Percentiles rank a stretch among this genome's conserved stretches.
phyloP scores from a whole-genome alignment of 30 jellyfish, hydroid and myxozoan genomes.

The Aurelia aurita region DNA sequence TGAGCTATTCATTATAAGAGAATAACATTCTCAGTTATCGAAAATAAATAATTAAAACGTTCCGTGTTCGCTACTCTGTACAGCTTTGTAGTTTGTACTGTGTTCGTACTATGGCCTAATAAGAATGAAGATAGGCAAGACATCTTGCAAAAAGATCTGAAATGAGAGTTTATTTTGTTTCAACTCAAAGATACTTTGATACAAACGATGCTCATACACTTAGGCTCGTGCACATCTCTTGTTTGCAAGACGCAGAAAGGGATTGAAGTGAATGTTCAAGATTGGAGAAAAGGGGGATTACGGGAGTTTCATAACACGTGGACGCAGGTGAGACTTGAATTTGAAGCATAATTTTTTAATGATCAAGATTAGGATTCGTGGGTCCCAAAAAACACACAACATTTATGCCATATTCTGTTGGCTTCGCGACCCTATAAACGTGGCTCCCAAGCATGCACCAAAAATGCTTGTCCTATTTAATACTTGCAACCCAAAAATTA shows the following conservation, averaged over 20 bases:
- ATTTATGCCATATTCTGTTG: too few relatives aligned
- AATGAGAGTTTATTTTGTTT: neutral
- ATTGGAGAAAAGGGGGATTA: conserved; percentile 20
- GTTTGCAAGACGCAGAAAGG: conserved; percentile 15
- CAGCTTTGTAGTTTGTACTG: too few relatives aligned
- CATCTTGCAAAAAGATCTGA: neutral
- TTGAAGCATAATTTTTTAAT: too few relatives aligned
- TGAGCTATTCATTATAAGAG: conserved; percentile 11
- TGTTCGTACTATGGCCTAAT: too few relatives aligned
- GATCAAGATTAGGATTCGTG: too few relatives aligned
- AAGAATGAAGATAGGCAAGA: neutral
- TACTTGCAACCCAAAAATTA: too few relatives aligned
- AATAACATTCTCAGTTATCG: neutral
- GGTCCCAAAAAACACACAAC: too few relatives aligned
- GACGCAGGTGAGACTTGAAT: conserved; percentile 15
- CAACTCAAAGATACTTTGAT: neutral
- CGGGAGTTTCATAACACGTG: neutral
- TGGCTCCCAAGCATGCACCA: too few relatives aligned
- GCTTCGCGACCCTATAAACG: too few relatives aligned
- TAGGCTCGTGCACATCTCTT: conserved; percentile 37
- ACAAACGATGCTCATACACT: conserved; percentile 33
- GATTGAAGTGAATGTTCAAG: conserved; percentile 16
- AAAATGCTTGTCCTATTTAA: too few relatives aligned
- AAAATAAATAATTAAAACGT: conserved; percentile 21
- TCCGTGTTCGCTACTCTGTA: conserved; percentile 17